phyloP scores from a whole-genome alignment of 1,140 invertebrate genomes.

The Antheraea pernyi region DNA sequence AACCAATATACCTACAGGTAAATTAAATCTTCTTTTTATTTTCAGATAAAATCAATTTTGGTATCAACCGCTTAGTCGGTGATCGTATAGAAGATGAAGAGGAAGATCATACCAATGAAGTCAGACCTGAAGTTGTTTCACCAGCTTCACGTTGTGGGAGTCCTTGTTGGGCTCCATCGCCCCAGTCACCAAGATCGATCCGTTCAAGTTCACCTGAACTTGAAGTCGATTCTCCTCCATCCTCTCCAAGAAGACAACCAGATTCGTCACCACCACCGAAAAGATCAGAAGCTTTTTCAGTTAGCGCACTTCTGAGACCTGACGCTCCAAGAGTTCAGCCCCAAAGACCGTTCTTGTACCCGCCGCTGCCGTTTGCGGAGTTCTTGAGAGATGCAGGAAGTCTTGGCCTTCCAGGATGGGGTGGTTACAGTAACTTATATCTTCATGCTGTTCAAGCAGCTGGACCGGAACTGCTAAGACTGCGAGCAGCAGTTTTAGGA shows the following conservation, averaged over 20 bases:
- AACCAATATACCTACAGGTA: no score
- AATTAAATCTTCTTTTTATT: constrained; percentile 34
- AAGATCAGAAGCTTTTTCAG: constrained; percentile 89
- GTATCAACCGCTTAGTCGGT: constrained; percentile 84
- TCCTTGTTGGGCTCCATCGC: constrained; percentile 71
- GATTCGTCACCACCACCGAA: constrained; percentile 80
- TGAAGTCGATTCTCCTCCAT: constrained; percentile 85
- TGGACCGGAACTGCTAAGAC: constrained; percentile 75
- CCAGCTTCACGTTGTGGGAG: constrained; percentile 72
- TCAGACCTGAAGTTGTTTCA: constrained; percentile 60
- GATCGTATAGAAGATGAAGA: constrained; percentile 81
- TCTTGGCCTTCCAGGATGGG: constrained; percentile 62
- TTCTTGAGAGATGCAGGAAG: constrained; percentile 77
- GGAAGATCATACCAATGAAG: constrained; percentile 68
- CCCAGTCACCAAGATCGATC: constrained; percentile 77
- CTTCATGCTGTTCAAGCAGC: constrained; percentile 82
- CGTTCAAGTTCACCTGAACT: constrained; percentile 84
- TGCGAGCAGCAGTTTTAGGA: constrained; percentile 78
- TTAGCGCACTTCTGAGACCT: constrained; percentile 87
- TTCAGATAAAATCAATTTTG: constrained; percentile 87
- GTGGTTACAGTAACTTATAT: constrained; percentile 81
- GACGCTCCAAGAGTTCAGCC: constrained; percentile 83
- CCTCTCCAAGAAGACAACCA: constrained; percentile 77
- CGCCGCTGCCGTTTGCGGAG: constrained; percentile 79
- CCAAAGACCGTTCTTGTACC: constrained; percentile 83